Base-by-base conservation (phyloP, 92 coral and sea anemone species). In the Blastomussa wellsi region DNA sequence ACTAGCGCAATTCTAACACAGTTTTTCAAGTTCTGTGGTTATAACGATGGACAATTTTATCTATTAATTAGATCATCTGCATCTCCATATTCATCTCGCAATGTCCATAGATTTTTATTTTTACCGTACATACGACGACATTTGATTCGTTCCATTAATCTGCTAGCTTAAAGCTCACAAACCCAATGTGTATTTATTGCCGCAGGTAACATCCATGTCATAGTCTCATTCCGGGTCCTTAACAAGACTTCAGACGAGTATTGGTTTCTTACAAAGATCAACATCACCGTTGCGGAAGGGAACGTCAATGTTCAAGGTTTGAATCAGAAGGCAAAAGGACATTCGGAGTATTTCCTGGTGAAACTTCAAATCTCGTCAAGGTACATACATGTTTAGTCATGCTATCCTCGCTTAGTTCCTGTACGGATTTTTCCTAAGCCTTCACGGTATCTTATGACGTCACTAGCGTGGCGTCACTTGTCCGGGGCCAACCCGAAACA, bases 221-320 rank as follows among this genome's bases (percentile, higher is more conserved):
- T 31, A 5, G 89, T 85, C 36, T 78, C 69, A 29, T 17, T 89
- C 53, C 81, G 77, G 47, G 89, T 89, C n/a, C 83, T 79, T 5
- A 89, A 89, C 89, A 89, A 89, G 84, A 89, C 92, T 1, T 60
- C 83, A 10, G 72, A 85, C 17, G 89, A 68, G 68, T 89, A 85
- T 55, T 85, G 89, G 92, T 80, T 89, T 53, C 38, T 85, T 33
- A 49, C 85, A 17, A 89, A 89, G 42, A 59, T 89, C 75, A 84
- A 77, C 28, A 28, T 82, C 29, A 70, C 81, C 3, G 1, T 29
- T 51, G 41, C 69, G 62, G 80, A 28, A 17, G 68, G 59, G 8
- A 19, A 20, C 62, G 26, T 53, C n/a, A 53, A 53, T 17, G 5
- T 53, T 53, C 62, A 53, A 53, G 62, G 62, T 53, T 53, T 53